These are phyloP conservation scores for Cryptus viduatorius DNA, from an alignment of 2,888 invertebrate species.

Conservation along the genomic window DNA sequence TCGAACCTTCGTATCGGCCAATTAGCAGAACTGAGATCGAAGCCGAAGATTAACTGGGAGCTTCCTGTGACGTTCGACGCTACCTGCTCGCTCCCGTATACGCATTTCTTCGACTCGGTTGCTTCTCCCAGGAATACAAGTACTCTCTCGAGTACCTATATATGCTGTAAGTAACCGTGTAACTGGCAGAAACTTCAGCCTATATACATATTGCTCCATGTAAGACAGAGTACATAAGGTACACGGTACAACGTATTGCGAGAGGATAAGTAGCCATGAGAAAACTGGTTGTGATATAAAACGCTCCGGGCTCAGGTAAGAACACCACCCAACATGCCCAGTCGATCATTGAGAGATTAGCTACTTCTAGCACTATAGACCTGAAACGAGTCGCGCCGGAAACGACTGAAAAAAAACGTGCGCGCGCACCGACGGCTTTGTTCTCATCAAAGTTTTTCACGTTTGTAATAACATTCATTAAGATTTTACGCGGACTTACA, in stretches of 20 bases:
- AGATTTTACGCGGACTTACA: too few relatives aligned
- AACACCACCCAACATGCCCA: slow-evolving; percentile 30
- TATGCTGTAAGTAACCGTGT: background rate
- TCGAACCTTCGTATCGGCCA: slow-evolving; percentile 76
- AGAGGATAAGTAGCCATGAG: slow-evolving; percentile 54
- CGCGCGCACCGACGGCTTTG: too few relatives aligned
- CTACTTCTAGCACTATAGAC: background rate
- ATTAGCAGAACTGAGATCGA: slow-evolving; percentile 83
- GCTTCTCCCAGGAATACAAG: slow-evolving; percentile 28
- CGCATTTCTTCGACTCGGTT: background rate
- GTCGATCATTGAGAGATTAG: slow-evolving; percentile 51
- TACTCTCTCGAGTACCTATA: background rate
- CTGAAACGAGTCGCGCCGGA: slow-evolving; percentile 11
- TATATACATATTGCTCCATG: slow-evolving; percentile 5
- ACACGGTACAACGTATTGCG: slow-evolving; percentile 26
- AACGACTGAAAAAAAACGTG: background rate
- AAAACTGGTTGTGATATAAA: slow-evolving; percentile 58
- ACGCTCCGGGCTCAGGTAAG: background rate
- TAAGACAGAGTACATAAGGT: slow-evolving; percentile 31
- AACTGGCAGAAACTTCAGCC: slow-evolving; percentile 18
- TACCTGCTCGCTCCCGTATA: slow-evolving; percentile 30
- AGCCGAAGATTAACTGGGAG: slow-evolving; percentile 80
- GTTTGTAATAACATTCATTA: too few relatives aligned
- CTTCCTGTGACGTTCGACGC: slow-evolving; percentile 76
- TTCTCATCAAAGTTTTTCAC: too few relatives aligned